These are phyloP conservation scores for Peromyscus eremicus DNA, from an alignment of 2,797 vertebrate genomes.

Conservation along the genomic window DNA sequence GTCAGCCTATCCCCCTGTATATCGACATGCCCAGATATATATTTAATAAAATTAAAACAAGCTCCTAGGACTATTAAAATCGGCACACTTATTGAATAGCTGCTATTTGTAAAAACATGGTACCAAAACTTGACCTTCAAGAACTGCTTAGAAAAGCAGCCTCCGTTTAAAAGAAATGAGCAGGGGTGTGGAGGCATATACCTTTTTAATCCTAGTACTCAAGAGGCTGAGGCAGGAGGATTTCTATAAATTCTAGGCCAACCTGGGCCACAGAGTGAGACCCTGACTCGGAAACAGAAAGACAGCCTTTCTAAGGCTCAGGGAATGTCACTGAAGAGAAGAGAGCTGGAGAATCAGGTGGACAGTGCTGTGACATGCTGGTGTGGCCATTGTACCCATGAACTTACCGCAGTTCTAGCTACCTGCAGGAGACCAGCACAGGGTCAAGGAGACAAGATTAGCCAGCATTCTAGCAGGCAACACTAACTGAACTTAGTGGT, in stretches of 20 bases:
- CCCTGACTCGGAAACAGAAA: neutral
- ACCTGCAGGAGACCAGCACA: neutral
- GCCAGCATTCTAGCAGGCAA: neutral
- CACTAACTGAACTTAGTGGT: neutral
- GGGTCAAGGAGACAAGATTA: neutral
- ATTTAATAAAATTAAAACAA: constrained; percentile 34
- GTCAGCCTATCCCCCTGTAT: neutral
- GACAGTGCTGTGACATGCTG: neutral
- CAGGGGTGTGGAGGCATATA: too few species aligned
- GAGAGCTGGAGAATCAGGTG: neutral
- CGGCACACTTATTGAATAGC: neutral
- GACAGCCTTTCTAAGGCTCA: neutral
- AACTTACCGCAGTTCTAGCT: neutral
- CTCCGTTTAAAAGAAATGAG: neutral
- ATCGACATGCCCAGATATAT: neutral
- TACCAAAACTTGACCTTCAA: neutral
- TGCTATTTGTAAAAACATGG: neutral
- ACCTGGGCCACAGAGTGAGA: neutral
- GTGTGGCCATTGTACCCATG: neutral
- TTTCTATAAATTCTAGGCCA: neutral
- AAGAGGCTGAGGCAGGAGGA: too few species aligned
- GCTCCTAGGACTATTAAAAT: constrained; percentile 7
- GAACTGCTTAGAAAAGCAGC: neutral
- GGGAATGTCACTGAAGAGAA: neutral
- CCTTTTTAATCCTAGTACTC: neutral